Base-by-base conservation (phyloP, 1,140 invertebrate genomes). In the Scylla paramamosain region DNA sequence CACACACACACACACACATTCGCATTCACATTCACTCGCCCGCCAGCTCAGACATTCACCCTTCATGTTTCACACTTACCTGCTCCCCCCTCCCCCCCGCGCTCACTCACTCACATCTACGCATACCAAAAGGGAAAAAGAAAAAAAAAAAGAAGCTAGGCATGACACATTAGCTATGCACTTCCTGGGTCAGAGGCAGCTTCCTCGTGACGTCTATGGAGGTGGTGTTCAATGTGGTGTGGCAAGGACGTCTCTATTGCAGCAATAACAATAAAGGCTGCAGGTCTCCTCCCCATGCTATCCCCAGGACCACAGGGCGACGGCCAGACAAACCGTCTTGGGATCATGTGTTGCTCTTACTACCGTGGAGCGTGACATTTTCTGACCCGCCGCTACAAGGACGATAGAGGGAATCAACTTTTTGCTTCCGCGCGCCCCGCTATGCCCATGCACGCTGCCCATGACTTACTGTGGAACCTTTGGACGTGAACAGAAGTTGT, bases 1-100 rank as follows among this genome's bases (percentile, higher is more conserved):
- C 84, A 86, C 84, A 86, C 84, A 86, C 84, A 86, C 84, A 86
- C 84, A 86, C 84, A 86, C 84, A 25, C 83, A 86, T 14, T 12
- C 1, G 25, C 10, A 86, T 14, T 31, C 83, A 86, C 83, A 86
- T 25, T 31, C 83, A 86, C 83, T 31, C 25, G 32, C 20, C 28
- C 83, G 3, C 52, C 52, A 59, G 10, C 52, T 20, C 52, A 59
- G 52, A 14, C 39, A 39, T 39, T 39, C 39, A 25, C 83, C 28
- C n/a, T 39, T 8, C n/a, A 14, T 20, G 32, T n/a, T 46, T 45
- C 82, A 59, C 84, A 31, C 91, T 31, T 52, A 92, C 59, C 20
- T 20, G 25, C 52, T 77, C 46, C 67, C 67, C 59, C 82, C 67
- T 48, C 91, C 45, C 89, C 52, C 89, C 48, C 46, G 3, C 46